These are phyloP conservation scores for Sinopyrophorus schimmeli DNA, from an alignment of 2,888 invertebrate genomes.

Conservation along the genomic window DNA sequence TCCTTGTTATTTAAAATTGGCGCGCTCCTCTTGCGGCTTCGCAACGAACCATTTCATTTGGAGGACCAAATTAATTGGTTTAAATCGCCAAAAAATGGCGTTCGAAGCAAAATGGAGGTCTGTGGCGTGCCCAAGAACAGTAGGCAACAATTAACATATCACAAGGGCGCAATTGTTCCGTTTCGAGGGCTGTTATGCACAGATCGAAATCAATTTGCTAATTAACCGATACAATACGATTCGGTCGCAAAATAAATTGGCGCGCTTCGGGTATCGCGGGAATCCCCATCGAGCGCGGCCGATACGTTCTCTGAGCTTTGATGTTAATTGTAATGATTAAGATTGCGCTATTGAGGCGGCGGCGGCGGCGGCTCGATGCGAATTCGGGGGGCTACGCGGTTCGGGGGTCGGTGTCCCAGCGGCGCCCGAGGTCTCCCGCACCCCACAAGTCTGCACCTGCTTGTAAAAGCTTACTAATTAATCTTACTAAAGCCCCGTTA, in stretches of 20 bases:
- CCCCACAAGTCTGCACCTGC: slow-evolving; percentile 28
- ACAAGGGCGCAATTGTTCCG: too few relatives aligned
- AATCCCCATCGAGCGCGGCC: too few relatives aligned
- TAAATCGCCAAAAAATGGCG: too few relatives aligned
- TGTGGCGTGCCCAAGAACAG: too few relatives aligned
- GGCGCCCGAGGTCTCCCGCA: slow-evolving; percentile 19
- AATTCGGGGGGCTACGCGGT: slow-evolving; percentile 31
- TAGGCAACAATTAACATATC: too few relatives aligned
- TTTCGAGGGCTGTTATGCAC: too few relatives aligned
- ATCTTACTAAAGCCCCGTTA: slow-evolving; percentile 39
- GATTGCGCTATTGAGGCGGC: slow-evolving; percentile 10
- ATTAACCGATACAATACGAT: slow-evolving; percentile 17
- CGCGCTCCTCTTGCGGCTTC: too few relatives aligned
- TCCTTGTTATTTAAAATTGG: too few relatives aligned
- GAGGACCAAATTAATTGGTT: too few relatives aligned
- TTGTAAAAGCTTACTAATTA: slow-evolving; percentile 40
- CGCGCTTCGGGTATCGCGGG: too few relatives aligned
- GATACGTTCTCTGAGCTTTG: slow-evolving; percentile 20
- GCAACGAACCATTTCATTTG: too few relatives aligned
- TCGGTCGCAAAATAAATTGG: slow-evolving; percentile 6
- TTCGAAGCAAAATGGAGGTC: too few relatives aligned
- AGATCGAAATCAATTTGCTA: slow-evolving; percentile 19
- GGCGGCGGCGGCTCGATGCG: slow-evolving; percentile 2
- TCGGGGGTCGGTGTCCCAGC: slow-evolving; percentile 20
- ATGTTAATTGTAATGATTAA: slow-evolving; percentile 22